phyloP scores from a whole-genome alignment of 2,797 vertebrate genomes.

The Sternotherus odoratus region DNA sequence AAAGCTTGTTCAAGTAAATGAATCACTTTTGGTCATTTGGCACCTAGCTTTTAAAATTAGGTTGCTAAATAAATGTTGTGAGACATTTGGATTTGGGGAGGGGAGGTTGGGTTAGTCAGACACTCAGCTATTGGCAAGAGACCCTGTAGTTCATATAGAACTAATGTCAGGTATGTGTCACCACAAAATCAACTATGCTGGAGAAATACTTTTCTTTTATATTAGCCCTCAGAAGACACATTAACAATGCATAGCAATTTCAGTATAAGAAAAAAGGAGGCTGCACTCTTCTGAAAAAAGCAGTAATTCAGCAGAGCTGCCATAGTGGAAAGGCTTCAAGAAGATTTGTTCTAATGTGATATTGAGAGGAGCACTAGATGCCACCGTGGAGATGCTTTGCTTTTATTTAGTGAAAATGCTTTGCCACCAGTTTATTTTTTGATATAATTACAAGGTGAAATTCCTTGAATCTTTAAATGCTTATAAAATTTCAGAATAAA shows the following conservation, averaged over 20 bases:
- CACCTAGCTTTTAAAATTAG: background rate
- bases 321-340: background rate
- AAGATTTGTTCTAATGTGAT: background rate
- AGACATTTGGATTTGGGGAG: background rate
- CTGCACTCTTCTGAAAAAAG: background rate
- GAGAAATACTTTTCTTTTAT: background rate
- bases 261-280: background rate
- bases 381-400: background rate
- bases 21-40: background rate
- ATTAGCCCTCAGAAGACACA: background rate
- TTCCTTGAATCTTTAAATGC: background rate
- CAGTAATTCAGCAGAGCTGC: background rate
- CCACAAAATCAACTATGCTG: background rate
- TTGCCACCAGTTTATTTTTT: background rate
- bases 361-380: background rate
- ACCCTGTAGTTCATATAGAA: background rate
- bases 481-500: conserved; percentile 2
- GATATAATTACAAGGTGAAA: background rate
- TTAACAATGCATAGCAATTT: background rate
- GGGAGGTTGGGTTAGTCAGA: background rate
- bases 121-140: background rate
- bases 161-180: background rate
- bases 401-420: background rate
- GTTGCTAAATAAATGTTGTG: background rate
- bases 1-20: background rate